Base-by-base conservation (phyloP, 2,797 vertebrate species). In the Intellagama lesueurii region DNA sequence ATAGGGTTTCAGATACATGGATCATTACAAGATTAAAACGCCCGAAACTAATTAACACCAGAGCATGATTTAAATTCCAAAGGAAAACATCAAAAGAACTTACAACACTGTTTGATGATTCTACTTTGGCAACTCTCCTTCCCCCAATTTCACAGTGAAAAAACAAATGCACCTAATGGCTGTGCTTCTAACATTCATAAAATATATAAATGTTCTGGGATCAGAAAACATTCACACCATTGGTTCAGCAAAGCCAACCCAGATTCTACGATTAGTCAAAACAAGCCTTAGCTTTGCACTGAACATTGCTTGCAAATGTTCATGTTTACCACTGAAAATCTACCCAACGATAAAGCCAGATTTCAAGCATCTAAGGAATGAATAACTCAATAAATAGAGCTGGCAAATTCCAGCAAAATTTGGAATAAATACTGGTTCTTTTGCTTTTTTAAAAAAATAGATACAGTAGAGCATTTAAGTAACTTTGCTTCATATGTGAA, bases 51-150 rank as follows among this genome's bases (percentile, higher is more conserved):
- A 94, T 94, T 94, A 96, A 95, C 86, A 91, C 81, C 85, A 93
- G 85, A 90, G 85, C 40, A 86, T 88, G 92, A 94, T 93, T 95
- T 94, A 94, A 94, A 90, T 93, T 91, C 81, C 79, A 92, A 90
- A 6, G 91, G 93, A 89, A 90, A 94, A 94, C 91, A 94, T 95
- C 92, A 96, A 95, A 96, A 94, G 91, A 30, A 82, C 85, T 94
- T 76, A 91, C 80, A 91, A 88, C 6, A 66, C 72, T 91, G 90
- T 95, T 94, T 95, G 94, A 95, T 95, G 93, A 93, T 94, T 77
- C 83, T 92, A 79, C 90, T 92, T 92, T 93, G 94, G 95, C 94
- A 95, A 77, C 76, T 28, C 87, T 90, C 92, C 91, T 91, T 80
- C 73, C 19, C 85, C 26, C 91, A 91, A 1, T 89, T 94, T 91